Conservation (phyloP, 2,113 vertebrate genomes). For the Conger conger region DNA sequence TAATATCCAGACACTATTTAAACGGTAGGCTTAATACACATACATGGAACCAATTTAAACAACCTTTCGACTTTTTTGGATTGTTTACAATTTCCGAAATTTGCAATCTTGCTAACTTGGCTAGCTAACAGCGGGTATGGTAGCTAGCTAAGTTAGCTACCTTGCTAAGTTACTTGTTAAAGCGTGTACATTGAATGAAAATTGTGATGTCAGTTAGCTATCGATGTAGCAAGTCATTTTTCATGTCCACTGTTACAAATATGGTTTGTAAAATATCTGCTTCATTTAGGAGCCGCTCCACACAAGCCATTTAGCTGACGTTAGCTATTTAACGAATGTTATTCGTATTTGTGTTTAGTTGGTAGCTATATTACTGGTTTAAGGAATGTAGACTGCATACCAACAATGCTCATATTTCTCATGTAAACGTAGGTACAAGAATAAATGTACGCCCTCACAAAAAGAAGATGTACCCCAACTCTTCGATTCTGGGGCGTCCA, state of each 20-base stretch:
- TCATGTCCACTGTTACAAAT: background rate
- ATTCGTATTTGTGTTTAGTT: no score
- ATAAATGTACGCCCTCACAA: slow-evolving; percentile 64
- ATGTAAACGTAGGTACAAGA: slow-evolving; percentile 28
- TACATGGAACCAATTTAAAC: no score
- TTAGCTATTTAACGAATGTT: background rate
- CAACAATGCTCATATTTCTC: background rate
- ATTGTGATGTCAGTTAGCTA: background rate
- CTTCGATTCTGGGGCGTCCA: slow-evolving; percentile 61
- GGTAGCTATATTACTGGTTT: background rate
- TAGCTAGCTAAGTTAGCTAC: no score
- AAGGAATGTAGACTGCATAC: background rate
- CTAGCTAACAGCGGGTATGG: no score
- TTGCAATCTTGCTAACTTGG: background rate
- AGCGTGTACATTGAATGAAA: background rate
- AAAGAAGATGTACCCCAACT: slow-evolving; percentile 79
- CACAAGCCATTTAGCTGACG: no score
- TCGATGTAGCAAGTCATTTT: background rate
- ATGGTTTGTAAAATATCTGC: background rate
- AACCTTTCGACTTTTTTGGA: no score
- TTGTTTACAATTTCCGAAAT: background rate
- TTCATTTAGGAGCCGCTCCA: background rate
- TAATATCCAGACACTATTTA: no score
- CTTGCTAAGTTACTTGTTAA: background rate
- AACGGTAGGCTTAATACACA: no score